Base-by-base conservation (phyloP, 2,797 vertebrate species). In the Lutra lutra region DNA sequence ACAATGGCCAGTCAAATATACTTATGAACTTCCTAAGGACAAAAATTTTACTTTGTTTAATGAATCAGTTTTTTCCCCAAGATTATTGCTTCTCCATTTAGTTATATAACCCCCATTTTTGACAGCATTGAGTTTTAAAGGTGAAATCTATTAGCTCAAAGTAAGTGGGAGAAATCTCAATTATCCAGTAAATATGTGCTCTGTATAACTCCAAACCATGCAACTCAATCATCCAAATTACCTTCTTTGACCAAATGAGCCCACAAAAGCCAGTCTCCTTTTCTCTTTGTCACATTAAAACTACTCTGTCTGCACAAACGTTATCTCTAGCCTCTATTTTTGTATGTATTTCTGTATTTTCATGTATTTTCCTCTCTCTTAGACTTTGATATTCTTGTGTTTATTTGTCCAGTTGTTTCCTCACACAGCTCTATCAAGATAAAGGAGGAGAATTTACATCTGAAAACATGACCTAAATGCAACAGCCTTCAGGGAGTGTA, bases 41-140 rank as follows among this genome's bases (percentile, higher is more conserved):
- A 97, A 91, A 96, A 8, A 38, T 96, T 92, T 96, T 79, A 91
- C 56, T 86, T 92, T 93, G 35, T 91, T 88, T 90, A 87, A 92
- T 56, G 27, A 62, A 89, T 86, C 35, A 14, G n/a, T 35, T 58
- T 58, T 56, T 87, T 46, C 8, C 0, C 11, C 0, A 72, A 79
- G 20, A 77, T 90, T 77, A 87, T 43, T 92, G 7, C 38, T 89
- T 88, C 68, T 80, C 10, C n/a, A 73, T 88, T 84, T 92, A 82
- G 93, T 90, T 78, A 64, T 68, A 73, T 94, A 70, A 64, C 56
- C 92, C 2, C 11, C 94, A 6, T 18, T 64, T 91, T 60, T 96
- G 89, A 95, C 79, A 94, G 38, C 32, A 64, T 13, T 91, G 40
- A 89, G 32, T 58, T 82, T 93, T 94, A 88, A 79, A 56, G 23